Evolutionary conservation across 2,113 vertebrate species (phyloP), one percentile per base, ranked within the genome.

Genomic region (Phalacrocorax aristotelis): DNA sequence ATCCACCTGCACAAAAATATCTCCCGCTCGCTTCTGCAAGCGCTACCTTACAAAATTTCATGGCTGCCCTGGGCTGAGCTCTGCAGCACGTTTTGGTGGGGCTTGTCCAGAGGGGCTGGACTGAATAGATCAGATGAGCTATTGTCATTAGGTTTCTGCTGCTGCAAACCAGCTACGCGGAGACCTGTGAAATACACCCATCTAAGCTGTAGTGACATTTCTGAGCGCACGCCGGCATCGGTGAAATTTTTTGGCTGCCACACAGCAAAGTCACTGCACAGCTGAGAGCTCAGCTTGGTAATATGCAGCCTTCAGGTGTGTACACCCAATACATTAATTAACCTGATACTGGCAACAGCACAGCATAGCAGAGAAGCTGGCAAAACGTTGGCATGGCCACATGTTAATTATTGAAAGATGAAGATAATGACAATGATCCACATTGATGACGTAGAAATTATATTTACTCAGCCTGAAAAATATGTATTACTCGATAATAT

Each of bases 191-290:
- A 71, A 66, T 4, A 29, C 0, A 0, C 16, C 76, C 7, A 1
- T 3, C 64, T 32, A 40, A 1, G 2, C 66, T 11, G 21, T 58
- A 83, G 51, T 30, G 66, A 13, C 30, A 7, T 21, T 65, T 42
- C 64, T 65, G 44, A 77, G 38, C 1, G 1, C 26, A 8, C 11
- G 21, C 5, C 1, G 1, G 29, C 40, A 60, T 17, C 3, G 0
- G 29, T 0, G 0, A 42, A 15, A 13, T 19, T 29, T 21, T 64
- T 52, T 18, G 58, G 49, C 25, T 32, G 51, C 26, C 0, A 1
- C n/a, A 6, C 26, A 60, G 52, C 30, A 10, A 84, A 70, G n/a
- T 58, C 16, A 15, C 38, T 7, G 57, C 18, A 34, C 15, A 64
- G 84, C 23, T 54, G 51, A n/a, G 76, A 71, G 57, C 57, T 42